Conservation (phyloP, 2,797 vertebrate species). For the Semaprochilodus insignis region DNA sequence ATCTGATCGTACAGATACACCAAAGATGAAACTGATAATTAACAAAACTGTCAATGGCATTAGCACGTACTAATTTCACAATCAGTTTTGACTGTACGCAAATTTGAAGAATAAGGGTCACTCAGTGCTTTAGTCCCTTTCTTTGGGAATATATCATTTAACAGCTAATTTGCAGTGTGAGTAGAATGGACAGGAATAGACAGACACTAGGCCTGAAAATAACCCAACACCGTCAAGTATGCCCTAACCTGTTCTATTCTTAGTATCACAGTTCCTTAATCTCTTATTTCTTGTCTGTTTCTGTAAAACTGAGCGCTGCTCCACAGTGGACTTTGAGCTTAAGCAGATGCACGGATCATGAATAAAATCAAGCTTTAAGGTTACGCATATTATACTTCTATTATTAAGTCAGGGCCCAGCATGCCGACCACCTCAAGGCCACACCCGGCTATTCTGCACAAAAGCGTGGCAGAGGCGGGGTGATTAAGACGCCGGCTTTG, state of each 20-base stretch:
- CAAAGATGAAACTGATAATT: too few relatives aligned
- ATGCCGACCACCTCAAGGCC: conserved; percentile 56
- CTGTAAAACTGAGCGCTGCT: background rate
- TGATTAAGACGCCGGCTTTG: conserved; percentile 63
- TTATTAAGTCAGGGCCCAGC: conserved; percentile 1
- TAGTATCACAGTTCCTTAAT: background rate
- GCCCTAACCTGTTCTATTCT: background rate
- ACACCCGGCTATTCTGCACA: conserved; percentile 68
- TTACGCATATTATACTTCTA: background rate
- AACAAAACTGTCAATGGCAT: too few relatives aligned
- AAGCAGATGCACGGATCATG: background rate
- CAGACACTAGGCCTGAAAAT: background rate
- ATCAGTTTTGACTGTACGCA: too few relatives aligned
- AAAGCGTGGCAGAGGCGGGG: conserved; percentile 60
- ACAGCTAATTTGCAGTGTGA: background rate
- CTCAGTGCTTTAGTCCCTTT: background rate
- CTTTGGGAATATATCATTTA: conserved; percentile 11
- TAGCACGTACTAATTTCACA: too few relatives aligned
- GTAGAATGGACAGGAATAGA: background rate
- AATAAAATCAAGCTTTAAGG: background rate
- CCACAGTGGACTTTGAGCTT: background rate
- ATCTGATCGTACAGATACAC: too few relatives aligned
- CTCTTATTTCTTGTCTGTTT: background rate
- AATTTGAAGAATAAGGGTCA: too few relatives aligned
- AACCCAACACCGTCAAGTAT: background rate